Evolutionary conservation across 1,140 invertebrate species (phyloP).

Genomic region (Calosoma granatense): DNA sequence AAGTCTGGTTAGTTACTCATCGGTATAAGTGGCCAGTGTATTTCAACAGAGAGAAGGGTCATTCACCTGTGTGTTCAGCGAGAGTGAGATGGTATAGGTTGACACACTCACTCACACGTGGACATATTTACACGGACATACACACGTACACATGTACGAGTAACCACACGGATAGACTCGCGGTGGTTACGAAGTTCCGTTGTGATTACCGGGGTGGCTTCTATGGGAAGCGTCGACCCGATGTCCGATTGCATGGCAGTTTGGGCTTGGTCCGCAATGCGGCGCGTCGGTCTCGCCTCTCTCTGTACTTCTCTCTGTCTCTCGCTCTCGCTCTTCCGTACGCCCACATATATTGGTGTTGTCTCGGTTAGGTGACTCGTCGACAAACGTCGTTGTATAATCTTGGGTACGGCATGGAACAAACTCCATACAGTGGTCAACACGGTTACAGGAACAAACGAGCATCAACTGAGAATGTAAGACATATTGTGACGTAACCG

Average conservation of each 20-base stretch:
- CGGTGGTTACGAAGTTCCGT: neutral
- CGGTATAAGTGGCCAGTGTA: too few species aligned
- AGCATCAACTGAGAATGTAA: neutral
- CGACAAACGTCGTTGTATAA: neutral
- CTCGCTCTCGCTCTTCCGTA: neutral
- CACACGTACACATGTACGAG: too few species aligned
- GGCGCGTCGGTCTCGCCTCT: neutral
- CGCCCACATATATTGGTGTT: too few species aligned
- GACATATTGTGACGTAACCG: neutral
- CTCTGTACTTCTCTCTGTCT: neutral
- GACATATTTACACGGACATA: too few species aligned
- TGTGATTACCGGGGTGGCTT: neutral
- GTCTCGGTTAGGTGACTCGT: too few species aligned
- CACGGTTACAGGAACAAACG: neutral
- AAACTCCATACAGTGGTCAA: neutral
- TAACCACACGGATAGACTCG: neutral
- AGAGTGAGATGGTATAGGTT: too few species aligned
- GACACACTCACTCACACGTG: too few species aligned
- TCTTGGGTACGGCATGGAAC: neutral
- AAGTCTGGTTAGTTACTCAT: too few species aligned
- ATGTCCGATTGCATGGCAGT: conserved; percentile 1
- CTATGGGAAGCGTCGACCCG: neutral
- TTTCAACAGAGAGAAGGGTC: too few species aligned
- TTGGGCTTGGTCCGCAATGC: neutral
- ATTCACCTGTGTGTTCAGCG: too few species aligned